Conservation (phyloP, 2,888 invertebrate genomes). For the Chydorus sphaericus region DNA sequence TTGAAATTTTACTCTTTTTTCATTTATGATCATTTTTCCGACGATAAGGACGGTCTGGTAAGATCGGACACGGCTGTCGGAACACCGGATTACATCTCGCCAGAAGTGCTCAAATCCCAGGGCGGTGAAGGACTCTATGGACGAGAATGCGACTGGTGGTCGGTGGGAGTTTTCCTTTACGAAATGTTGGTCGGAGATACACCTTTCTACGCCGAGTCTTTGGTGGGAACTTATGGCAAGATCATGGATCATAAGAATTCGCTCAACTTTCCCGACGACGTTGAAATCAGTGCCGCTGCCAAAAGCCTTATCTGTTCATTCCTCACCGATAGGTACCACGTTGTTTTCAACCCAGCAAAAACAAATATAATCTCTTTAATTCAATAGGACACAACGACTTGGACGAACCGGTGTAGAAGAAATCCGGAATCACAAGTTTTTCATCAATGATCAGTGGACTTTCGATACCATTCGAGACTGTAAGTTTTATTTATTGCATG, state of each 20-base stretch:
- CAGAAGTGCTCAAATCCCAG: constrained; percentile 93
- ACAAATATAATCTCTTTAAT: not conserved
- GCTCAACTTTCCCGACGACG: constrained; percentile 68
- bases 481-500: constrained; percentile 28
- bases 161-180: constrained; percentile 92
- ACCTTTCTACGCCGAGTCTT: constrained; percentile 95
- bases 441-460: constrained; percentile 93
- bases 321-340: constrained; percentile 62
- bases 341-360: too few species aligned
- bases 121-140: constrained; percentile 60
- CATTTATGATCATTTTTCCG: constrained; percentile 6
- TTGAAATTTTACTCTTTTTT: not conserved
- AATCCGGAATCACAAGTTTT: constrained; percentile 88
- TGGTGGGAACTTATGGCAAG: constrained; percentile 95
- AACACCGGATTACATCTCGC: constrained; percentile 98
- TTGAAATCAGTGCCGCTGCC: constrained; percentile 75
- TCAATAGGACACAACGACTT: constrained; percentile 50
- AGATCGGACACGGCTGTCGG: constrained; percentile 96
- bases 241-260: constrained; percentile 98
- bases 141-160: constrained; percentile 98
- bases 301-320: constrained; percentile 77
- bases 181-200: constrained; percentile 99
- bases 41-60: constrained; percentile 88
- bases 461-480: constrained; percentile 89
- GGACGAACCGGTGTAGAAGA: constrained; percentile 87